Evolutionary conservation across 1,140 invertebrate genomes (phyloP).

Genomic region (Papilio machaon): DNA sequence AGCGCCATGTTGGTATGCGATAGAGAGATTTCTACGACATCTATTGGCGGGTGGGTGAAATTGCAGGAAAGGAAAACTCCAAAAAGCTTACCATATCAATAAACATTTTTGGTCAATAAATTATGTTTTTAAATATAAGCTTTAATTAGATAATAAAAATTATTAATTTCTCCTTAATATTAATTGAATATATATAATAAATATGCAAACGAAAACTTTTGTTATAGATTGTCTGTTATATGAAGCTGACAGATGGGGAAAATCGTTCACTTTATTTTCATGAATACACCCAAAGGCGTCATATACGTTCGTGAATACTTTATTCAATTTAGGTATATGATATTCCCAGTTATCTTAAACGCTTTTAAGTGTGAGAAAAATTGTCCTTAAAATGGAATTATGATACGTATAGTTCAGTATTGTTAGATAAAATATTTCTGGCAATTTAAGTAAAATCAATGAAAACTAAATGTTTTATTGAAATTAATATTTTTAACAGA

Average conservation of each 20-base stretch:
- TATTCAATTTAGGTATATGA: not conserved
- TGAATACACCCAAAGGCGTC: not conserved
- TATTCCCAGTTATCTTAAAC: not conserved
- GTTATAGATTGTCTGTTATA: too few relatives aligned
- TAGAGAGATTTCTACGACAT: constrained; percentile 54
- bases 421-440: too few relatives aligned
- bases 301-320: not conserved
- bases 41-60: constrained; percentile 55
- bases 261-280: not conserved
- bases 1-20: constrained; percentile 66
- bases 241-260: not conserved
- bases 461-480: too few relatives aligned
- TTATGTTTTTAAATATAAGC: not conserved
- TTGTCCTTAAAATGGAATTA: too few relatives aligned
- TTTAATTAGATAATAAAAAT: not conserved
- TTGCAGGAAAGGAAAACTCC: constrained; percentile 38
- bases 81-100: not conserved
- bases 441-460: too few relatives aligned
- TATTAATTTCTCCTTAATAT: not conserved
- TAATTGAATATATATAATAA: too few relatives aligned
- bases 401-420: too few relatives aligned
- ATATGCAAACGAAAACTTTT: too few relatives aligned
- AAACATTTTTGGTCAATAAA: not conserved
- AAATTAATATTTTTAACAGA: too few relatives aligned
- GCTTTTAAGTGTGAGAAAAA: too few relatives aligned